Base-by-base conservation (phyloP, 2,888 invertebrate genomes). In the Arge pagana region DNA sequence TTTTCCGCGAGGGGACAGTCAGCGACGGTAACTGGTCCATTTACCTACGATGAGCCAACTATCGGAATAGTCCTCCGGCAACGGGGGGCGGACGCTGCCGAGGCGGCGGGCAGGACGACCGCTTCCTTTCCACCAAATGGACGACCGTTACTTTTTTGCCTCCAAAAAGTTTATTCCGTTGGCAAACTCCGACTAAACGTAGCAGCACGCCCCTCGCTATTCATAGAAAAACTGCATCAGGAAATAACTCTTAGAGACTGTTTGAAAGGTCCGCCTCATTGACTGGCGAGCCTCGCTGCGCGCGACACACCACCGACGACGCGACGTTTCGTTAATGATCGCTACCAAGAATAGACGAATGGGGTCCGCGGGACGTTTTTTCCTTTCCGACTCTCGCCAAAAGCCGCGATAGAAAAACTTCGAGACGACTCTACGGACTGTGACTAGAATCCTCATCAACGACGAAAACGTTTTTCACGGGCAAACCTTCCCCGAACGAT, bases 201-300 rank as follows among this genome's bases (percentile, higher is more conserved):
- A 26, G 13, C 13, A 42, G n/a, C 42, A 30, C 42, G 42, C 42
- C 42, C 30, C 19, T 19, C 4, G 30, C 42, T 42, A 42, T 42
- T 42, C 42, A 42, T 30, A 42, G 42, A 42, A 42, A 42, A 42
- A 42, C 30, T 42, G 42, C 42, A 42, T 31, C 42, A 42, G 42
- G 42, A 42, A 42, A 42, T 42, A 42, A 42, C 42, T 42, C 42
- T 42, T 18, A 7, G 42, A 19, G 42, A 42, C 42, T 42, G 42
- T 42, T 42, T 42, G 18, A 19, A 30, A 42, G 42, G 42, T 42
- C 42, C 42, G 42, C 42, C 42, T 42, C 42, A 42, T 42, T 42
- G 42, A 42, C 42, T 42, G 30, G 16, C 16, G 11, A n/a, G 13
- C 15, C 31, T 42, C 33, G 30, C 42, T 42, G 42, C 42, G 28